Evolutionary conservation across 1,140 invertebrate genomes (phyloP).

Genomic region (Microplitis mediator): DNA sequence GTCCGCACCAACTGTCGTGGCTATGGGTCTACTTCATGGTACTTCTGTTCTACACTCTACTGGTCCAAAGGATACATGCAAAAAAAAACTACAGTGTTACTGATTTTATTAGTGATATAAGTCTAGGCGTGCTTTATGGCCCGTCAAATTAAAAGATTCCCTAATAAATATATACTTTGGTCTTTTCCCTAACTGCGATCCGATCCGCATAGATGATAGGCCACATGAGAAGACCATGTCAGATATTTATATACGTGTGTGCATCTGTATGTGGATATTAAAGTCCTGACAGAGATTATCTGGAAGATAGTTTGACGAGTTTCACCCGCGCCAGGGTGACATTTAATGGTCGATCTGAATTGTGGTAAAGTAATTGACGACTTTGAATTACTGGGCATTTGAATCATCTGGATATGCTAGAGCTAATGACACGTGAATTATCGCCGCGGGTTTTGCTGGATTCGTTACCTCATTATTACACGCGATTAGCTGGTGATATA

Average conservation of each 20-base stretch:
- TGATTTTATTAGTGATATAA: too few relatives aligned
- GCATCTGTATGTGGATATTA: too few relatives aligned
- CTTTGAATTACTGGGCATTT: not conserved
- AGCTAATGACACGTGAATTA: constrained; percentile 25
- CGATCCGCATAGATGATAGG: constrained; percentile 40
- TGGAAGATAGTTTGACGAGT: not conserved
- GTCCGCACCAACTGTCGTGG: constrained; percentile 34
- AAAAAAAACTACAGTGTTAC: constrained; percentile 36
- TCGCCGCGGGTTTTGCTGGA: constrained; percentile 2
- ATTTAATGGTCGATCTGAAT: not conserved
- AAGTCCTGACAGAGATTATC: not conserved
- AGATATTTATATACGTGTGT: not conserved
- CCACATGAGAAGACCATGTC: constrained; percentile 5
- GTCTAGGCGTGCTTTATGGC: constrained; percentile 61
- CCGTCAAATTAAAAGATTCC: constrained; percentile 65
- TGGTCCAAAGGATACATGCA: constrained; percentile 16
- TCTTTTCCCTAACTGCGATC: constrained; percentile 52
- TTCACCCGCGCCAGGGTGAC: not conserved
- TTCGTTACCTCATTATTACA: constrained; percentile 18
- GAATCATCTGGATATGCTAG: not conserved
- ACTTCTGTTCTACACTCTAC: not conserved
- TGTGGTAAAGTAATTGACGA: not conserved
- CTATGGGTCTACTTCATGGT: constrained; percentile 12
- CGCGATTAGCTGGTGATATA: constrained; percentile 12
- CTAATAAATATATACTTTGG: constrained; percentile 38